These are phyloP conservation scores for Bambusicola thoracicus DNA, from an alignment of 2,113 vertebrate genomes.

Conservation along the genomic window DNA sequence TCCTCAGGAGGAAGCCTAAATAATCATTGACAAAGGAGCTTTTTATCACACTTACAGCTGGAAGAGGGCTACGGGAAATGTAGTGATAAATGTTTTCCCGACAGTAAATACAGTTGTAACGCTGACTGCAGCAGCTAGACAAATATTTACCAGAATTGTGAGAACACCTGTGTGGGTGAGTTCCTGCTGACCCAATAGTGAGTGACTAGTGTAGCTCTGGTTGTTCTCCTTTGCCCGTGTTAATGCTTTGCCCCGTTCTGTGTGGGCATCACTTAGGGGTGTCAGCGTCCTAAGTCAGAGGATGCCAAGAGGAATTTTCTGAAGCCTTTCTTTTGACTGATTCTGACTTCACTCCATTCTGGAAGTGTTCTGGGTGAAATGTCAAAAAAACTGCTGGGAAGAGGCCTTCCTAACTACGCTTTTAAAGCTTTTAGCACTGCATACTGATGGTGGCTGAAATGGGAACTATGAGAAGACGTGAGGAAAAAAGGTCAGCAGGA, in stretches of 20 bases:
- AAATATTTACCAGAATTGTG: slow-evolving; percentile 19
- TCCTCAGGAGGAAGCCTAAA: slow-evolving; percentile 27
- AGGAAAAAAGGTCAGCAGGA: neutral
- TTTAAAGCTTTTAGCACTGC: neutral
- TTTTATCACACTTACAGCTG: slow-evolving; percentile 7
- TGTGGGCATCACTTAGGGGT: neutral
- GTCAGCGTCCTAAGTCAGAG: neutral
- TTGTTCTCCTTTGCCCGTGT: neutral
- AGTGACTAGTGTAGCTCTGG: neutral
- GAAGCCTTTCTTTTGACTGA: neutral
- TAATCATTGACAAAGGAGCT: slow-evolving; percentile 32
- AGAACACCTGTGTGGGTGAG: neutral
- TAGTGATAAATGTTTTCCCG: neutral
- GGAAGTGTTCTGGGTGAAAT: neutral
- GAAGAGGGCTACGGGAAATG: neutral
- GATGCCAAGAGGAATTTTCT: neutral
- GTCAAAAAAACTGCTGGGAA: neutral
- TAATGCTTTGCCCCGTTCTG: neutral
- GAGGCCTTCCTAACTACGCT: neutral
- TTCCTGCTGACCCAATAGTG: neutral
- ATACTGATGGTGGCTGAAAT: neutral
- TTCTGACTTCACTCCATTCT: neutral
- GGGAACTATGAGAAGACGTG: neutral
- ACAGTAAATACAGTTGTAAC: neutral
- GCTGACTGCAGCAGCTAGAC: neutral